Percentiles rank a stretch among this genome's conserved stretches.
Conservation (phyloP, 2,888 invertebrate species). For the Dermolepida albohirtum region DNA sequence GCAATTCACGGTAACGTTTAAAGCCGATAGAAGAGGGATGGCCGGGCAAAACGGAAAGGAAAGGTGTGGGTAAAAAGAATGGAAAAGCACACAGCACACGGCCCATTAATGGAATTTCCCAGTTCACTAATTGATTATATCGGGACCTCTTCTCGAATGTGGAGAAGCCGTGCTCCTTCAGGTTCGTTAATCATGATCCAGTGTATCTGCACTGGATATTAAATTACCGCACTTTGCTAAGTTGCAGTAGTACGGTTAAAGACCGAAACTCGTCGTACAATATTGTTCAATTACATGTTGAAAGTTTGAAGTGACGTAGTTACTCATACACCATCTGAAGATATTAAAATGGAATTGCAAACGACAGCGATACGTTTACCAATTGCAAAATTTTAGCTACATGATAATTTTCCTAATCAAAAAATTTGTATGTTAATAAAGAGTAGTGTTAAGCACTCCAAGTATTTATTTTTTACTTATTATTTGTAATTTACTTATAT, state of each 20-base stretch:
- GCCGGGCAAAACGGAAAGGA: not conserved
- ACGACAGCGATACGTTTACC: too few species aligned
- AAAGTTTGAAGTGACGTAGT: not conserved
- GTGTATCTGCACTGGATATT: constrained; percentile 44
- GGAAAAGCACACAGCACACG: constrained; percentile 22
- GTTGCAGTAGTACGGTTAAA: constrained; percentile 8
- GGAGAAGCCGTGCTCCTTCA: constrained; percentile 44
- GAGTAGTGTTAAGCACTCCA: too few species aligned
- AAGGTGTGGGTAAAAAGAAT: constrained; percentile 5
- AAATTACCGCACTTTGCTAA: constrained; percentile 47
- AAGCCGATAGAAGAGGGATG: not conserved
- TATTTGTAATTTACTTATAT: too few species aligned
- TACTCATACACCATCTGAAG: too few species aligned
- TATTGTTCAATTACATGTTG: constrained; percentile 5
- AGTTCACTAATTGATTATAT: constrained; percentile 47
- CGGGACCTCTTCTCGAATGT: constrained; percentile 42
- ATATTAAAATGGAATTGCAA: too few species aligned
- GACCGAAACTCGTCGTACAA: not conserved
- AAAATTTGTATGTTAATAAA: too few species aligned
- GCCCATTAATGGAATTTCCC: constrained; percentile 35
- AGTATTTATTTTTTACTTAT: too few species aligned
- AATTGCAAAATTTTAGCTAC: too few species aligned
- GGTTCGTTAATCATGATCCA: constrained; percentile 48
- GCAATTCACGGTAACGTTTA: constrained; percentile 11
- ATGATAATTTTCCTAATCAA: too few species aligned